Base-by-base conservation (phyloP, 2,888 invertebrate species). In the Drosophila meridiana region DNA sequence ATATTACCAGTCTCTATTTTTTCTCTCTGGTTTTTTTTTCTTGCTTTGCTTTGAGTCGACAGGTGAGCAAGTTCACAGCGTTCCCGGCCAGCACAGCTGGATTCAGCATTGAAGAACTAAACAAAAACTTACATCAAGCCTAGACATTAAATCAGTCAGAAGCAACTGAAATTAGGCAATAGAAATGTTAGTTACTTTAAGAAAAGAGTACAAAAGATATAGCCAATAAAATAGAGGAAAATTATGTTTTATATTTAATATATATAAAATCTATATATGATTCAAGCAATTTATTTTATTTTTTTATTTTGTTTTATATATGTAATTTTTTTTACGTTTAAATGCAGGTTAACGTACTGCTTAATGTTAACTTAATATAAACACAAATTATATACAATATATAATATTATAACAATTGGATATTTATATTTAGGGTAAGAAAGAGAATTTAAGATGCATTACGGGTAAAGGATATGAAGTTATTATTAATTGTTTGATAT, bases 51-150 rank as follows among this genome's bases (percentile, higher is more conserved):
- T 79, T 72, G 67, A 63, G 65, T 64, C 89, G 85, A 76, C 91
- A 87, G 85, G 85, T 86, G 90, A 71, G 52, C 43, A 71, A 76
- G 52, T 86, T 86, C 85, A 73, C 85, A 86, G 85, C 62, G 67
- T 62, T 87, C 59, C 47, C 42, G 67, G 62, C 50, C 62, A 47
- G 55, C 67, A 59, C 28, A 38, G n/a, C 34, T 47, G 26, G 48
- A 45, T 62, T 52, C 26, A 57, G 60, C 14, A 34, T 42, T 20
- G 32, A 28, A 42, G 38, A 61, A 57, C 61, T 63, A 45, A 60
- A 53, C 42, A 56, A 50, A 62, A 73, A 61, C 47, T 67, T 59
- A n/a, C 58, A 58, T 58, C 34, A 45, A 45, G 45, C 34, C 43
- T 34, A 34, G 48, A 40, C 26, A 47, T 71, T 60, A 71, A 60